Evolutionary conservation across 2,888 invertebrate genomes (phyloP), one percentile per base, ranked within the genome.

Genomic region (Troides aeacus): DNA sequence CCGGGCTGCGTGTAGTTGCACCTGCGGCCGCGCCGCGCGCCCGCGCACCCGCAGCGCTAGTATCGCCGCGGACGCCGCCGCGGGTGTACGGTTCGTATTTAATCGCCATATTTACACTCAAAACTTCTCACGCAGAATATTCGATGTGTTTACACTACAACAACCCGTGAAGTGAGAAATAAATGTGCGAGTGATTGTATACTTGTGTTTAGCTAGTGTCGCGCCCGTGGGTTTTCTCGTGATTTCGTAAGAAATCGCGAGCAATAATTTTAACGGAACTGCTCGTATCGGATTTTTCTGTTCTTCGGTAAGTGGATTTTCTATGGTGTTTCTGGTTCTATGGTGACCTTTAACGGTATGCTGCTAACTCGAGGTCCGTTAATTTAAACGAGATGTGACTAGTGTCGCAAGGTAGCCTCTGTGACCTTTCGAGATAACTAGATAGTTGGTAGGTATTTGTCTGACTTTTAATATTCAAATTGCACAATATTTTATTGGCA

Each of bases 241-340:
- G 87, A 77, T 90, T 90, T 89, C 86, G 77, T 73, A 76, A 78
- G 75, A 78, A 90, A 90, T 87, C 85, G 78, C 86, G 81, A 79
- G 82, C 82, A 85, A 90, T 86, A 87, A 84, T 84, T 80, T 81
- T 83, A 85, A 85, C 87, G 87, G 87, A 87, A 87, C 87, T 59
- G 46, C 46, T 82, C 78, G 81, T 78, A 78, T 83, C 82, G 86
- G 87, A 88, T 87, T 87, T 81, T 76, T 81, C 78, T 80, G 79
- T 85, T 84, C 76, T 84, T 84, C 84, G 79, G 81, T 79, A 84
- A 84, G 82, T 84, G 76, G 78, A 75, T 85, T 86, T 84, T 84
- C 80, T 85, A 87, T 87, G 85, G 86, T 85, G 80, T 82, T 83
- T 76, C 75, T 74, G 79, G 72, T 79, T 83, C 62, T 70, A 84